Conservation (phyloP, 2,113 vertebrate species). For the Ptychochromis oligacanthus region DNA sequence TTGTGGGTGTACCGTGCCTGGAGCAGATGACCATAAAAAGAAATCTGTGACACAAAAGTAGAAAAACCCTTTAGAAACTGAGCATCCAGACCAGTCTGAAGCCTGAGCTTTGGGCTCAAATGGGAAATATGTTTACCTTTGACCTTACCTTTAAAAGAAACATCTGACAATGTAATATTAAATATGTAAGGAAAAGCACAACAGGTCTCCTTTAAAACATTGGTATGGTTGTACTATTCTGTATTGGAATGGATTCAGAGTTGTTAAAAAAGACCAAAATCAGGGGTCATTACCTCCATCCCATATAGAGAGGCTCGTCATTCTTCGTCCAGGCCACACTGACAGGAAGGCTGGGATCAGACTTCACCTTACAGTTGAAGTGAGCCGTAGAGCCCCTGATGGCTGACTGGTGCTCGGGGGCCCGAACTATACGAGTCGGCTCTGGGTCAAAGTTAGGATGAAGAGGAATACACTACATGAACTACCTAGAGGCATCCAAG, state of each 20-base stretch:
- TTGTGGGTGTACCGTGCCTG: too few relatives aligned
- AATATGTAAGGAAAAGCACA: too few relatives aligned
- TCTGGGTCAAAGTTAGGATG: constrained; percentile 77
- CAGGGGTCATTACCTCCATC: constrained; percentile 81
- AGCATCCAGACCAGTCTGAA: too few relatives aligned
- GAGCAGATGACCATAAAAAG: too few relatives aligned
- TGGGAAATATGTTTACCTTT: too few relatives aligned
- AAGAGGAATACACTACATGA: constrained; percentile 4
- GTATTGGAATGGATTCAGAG: not conserved
- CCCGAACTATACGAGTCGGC: constrained; percentile 87
- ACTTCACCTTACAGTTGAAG: constrained; percentile 87
- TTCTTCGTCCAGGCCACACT: constrained; percentile 90
- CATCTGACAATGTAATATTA: too few relatives aligned
- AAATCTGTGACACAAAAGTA: too few relatives aligned
- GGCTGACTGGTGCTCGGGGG: constrained; percentile 84
- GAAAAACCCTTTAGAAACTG: too few relatives aligned
- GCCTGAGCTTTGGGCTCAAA: too few relatives aligned
- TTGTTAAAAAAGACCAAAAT: not conserved
- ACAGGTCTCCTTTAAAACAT: too few relatives aligned
- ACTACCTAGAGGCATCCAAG: not conserved
- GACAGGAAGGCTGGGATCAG: constrained; percentile 85
- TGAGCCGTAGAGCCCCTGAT: constrained; percentile 82
- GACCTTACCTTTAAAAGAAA: too few relatives aligned
- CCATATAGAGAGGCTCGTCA: constrained; percentile 81
- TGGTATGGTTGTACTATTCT: too few relatives aligned